phyloP scores from a whole-genome alignment of 2,888 invertebrate genomes.

The Marronus borbonicus region DNA sequence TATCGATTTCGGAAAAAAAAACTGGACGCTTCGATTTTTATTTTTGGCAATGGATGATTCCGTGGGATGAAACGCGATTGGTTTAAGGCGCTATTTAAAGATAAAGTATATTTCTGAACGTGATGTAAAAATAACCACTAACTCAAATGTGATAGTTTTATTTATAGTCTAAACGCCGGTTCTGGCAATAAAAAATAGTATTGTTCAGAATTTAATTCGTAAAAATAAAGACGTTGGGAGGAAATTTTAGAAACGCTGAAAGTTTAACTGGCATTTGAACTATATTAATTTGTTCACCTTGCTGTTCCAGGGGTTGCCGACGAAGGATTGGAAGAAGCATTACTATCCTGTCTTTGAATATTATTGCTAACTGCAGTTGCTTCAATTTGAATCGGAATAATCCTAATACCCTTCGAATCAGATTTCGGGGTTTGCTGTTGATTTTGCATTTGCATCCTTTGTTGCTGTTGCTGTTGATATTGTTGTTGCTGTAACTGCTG shows the following conservation, averaged over 20 bases:
- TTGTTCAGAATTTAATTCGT: constrained; percentile 17
- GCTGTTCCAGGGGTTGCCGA: constrained; percentile 52
- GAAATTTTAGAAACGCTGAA: too few species aligned
- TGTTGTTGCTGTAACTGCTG: constrained; percentile 25
- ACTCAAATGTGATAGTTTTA: constrained; percentile 35
- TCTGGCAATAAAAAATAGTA: constrained; percentile 29
- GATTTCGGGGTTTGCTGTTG: constrained; percentile 59
- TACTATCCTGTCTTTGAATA: constrained; percentile 49
- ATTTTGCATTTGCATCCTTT: constrained; percentile 55
- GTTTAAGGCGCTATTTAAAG: constrained; percentile 28
- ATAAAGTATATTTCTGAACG: constrained; percentile 14
- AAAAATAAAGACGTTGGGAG: constrained; percentile 12
- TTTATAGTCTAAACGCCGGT: constrained; percentile 30
- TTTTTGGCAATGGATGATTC: constrained; percentile 3
- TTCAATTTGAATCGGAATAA: constrained; percentile 81
- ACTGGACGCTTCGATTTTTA: constrained; percentile 24
- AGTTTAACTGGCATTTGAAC: too few species aligned
- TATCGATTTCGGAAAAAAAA: constrained; percentile 10
- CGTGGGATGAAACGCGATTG: constrained; percentile 24
- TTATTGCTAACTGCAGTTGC: constrained; percentile 61
- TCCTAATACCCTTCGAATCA: constrained; percentile 68
- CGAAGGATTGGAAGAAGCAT: constrained; percentile 42
- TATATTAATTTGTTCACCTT: constrained; percentile 48
- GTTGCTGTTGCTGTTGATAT: constrained; percentile 48
- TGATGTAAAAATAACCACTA: constrained; percentile 31